A percentile compares a stretch with the other conserved stretches of the same genome.
These are phyloP conservation scores for Elephas maximus DNA, from an alignment of 2,113 vertebrate genomes.

Conservation along the genomic window DNA sequence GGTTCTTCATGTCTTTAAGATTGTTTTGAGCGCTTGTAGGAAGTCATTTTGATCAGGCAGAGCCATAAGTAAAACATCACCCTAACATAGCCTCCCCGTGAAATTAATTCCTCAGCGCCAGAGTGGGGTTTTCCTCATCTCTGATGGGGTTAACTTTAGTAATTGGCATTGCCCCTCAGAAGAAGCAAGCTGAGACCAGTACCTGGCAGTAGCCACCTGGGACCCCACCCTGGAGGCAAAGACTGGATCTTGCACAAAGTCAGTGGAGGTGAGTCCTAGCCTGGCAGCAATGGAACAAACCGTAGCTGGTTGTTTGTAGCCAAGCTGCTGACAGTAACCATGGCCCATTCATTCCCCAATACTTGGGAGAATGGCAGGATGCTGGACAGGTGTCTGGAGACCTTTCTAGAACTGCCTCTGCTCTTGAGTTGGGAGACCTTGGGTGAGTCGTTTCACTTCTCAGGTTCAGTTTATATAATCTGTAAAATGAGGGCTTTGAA, in stretches of 20 bases:
- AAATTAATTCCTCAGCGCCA: slow-evolving; percentile 61
- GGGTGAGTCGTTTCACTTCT: background rate
- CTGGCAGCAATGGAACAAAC: background rate
- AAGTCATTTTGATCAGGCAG: slow-evolving; percentile 55
- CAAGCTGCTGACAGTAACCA: background rate
- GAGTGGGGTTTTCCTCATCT: background rate
- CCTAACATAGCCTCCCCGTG: background rate
- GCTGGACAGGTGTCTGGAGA: background rate
- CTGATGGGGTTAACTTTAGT: slow-evolving; percentile 6
- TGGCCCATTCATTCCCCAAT: background rate
- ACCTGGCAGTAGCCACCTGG: background rate
- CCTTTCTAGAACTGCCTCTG: background rate
- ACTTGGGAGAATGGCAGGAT: background rate
- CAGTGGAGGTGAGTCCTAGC: background rate
- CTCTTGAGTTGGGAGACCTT: background rate
- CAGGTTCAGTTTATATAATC: slow-evolving; percentile 12
- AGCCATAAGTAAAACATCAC: slow-evolving; percentile 70
- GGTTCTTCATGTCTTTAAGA: background rate
- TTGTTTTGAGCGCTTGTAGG: slow-evolving; percentile 32
- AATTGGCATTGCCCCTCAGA: slow-evolving; percentile 25
- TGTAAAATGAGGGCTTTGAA: background rate
- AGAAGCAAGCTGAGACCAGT: background rate
- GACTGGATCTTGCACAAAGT: background rate
- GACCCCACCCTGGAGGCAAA: background rate
- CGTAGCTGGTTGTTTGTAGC: background rate